Base-by-base conservation (phyloP, 2,888 invertebrate genomes). In the Homarus gammarus region DNA sequence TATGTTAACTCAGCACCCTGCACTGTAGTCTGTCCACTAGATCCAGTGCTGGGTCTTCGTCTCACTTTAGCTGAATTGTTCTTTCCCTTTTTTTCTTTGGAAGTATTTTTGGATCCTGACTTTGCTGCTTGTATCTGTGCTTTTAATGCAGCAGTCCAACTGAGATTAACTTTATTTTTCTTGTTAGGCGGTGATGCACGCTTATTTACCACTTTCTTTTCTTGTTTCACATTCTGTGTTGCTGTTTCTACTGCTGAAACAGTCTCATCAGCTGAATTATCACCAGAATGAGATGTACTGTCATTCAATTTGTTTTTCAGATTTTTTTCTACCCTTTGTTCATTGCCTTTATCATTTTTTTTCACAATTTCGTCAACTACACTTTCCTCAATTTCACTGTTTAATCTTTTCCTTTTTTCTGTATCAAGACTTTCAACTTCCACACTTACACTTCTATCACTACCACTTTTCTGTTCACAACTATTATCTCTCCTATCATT, bases 91-190 rank as follows among this genome's bases (percentile, higher is more conserved):
- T 88, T 88, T 81, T 51, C 36, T 75, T 40, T 36, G 0, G 75
- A 77, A 8, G 38, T 44, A n/a, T 77, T 73, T 56, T 84, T 88
- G 2, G 87, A 33, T 38, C 15, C 36, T 27, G 83, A 83, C 38
- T 88, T 82, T 18, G 87, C 77, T 61, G 87, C 90, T 27, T 88
- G 84, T 31, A 89, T 89, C 40, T 84, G 87, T n/a, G 91, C 91
- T 51, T 91, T 91, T 38, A 91, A 70, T 31, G 91, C 90, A 22
- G 90, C 91, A 33, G 91, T 91, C 91, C 91, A 91, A 64, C 91
- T 90, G 38, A 88, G 84, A 22, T 83, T 81, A 8, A 91, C 79
- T 87, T 91, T 91, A 22, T 70, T 82, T 40, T 91, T 91, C 82
- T 90, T 88, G 51, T 18, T 72, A 49, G 31, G 22, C 2, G 85